Evolutionary conservation across 2,113 vertebrate genomes (phyloP).

Genomic region (Aegypius monachus): DNA sequence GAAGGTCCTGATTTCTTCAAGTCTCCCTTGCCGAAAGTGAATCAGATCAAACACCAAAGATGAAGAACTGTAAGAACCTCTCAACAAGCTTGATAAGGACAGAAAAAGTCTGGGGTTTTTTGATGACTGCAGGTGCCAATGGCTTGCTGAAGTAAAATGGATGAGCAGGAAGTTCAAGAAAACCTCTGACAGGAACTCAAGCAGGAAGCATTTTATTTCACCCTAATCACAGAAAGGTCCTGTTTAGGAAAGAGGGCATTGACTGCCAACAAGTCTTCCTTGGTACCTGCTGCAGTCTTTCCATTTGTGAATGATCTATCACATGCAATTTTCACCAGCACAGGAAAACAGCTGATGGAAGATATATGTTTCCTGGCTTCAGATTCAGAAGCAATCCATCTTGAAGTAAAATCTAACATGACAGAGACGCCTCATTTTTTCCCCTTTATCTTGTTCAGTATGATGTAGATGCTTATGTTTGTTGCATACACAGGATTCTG

Average conservation of each 20-base stretch:
- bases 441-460: background rate
- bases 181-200: background rate
- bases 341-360: background rate
- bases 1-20: background rate
- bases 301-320: background rate
- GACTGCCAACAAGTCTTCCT: background rate
- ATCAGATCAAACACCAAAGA: background rate
- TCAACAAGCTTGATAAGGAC: background rate
- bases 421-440: background rate
- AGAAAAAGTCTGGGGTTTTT: background rate
- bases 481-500: background rate
- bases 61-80: background rate
- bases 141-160: background rate
- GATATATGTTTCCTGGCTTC: background rate
- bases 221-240: background rate
- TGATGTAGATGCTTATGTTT: background rate
- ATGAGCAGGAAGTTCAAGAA: background rate
- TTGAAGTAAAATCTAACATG: background rate
- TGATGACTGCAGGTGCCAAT: background rate
- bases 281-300: background rate
- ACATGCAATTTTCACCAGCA: background rate
- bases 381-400: background rate
- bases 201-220: background rate
- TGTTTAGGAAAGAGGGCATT: background rate
- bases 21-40: background rate